Evolutionary conservation across 1,140 invertebrate genomes (phyloP), one percentile per base, ranked within the genome.

Genomic region (Sycobia sp.): DNA sequence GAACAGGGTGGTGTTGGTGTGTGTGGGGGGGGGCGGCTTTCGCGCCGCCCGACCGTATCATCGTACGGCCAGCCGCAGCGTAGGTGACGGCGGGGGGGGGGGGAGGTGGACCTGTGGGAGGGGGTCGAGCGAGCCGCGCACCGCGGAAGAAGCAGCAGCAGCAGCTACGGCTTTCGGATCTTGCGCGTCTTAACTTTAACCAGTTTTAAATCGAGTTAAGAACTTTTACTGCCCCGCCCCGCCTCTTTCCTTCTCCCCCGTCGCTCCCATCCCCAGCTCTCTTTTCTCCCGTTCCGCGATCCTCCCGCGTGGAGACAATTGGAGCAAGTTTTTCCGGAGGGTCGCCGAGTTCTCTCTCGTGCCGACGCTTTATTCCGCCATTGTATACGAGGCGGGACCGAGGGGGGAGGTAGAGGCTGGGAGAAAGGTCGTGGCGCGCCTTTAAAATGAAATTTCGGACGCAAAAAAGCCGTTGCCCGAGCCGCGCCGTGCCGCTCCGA

Each of bases 131-230:
- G n/a, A n/a, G n/a, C n/a, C n/a, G n/a, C n/a, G n/a, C n/a, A n/a
- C n/a, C 4, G 23, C 3, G 22, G 13, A 23, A 8, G 11, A 32
- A 49, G 47, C 27, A 39, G 36, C 14, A n/a, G 36, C 8, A n/a
- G n/a, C n/a, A n/a, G 36, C 36, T 46, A 20, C 50, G 20, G 50
- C 18, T n/a, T 39, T 46, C 51, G 43, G 46, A 61, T 56, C 57
- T 38, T 27, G 22, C 51, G 56, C 47, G 32, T 54, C 66, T 59
- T 47, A 61, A 66, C 67, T 62, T 66, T 65, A 68, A 68, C 60
- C 63, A 68, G 67, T 66, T 68, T 68, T 66, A 66, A 68, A 68
- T 68, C 63, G 51, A 68, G 63, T 68, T 68, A 50, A 65, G 66
- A 68, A 68, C 34, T 68, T 58, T 39, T n/a, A 38, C 41, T 23